phyloP scores from a whole-genome alignment of 2,888 invertebrate genomes.

The Tinea pellionella region DNA sequence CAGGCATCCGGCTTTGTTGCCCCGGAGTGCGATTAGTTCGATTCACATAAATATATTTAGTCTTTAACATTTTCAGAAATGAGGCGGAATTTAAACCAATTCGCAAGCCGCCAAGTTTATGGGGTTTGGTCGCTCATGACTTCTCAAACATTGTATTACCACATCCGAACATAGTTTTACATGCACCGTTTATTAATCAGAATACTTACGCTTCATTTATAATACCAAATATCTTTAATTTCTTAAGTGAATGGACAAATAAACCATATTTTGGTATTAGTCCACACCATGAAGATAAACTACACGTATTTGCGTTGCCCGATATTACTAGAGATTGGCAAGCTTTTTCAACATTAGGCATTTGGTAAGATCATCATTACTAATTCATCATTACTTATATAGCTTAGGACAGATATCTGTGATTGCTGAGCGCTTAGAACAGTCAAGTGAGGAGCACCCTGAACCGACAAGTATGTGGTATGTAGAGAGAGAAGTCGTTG shows the following conservation, averaged over 20 bases:
- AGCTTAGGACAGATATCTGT: too few relatives aligned
- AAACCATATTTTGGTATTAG: constrained; percentile 37
- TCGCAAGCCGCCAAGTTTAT: constrained; percentile 34
- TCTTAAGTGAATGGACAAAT: constrained; percentile 42
- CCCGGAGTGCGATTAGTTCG: too few relatives aligned
- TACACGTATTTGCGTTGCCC: constrained; percentile 45
- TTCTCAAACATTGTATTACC: constrained; percentile 39
- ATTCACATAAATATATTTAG: too few relatives aligned
- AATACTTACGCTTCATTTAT: constrained; percentile 36
- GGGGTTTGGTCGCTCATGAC: constrained; percentile 52
- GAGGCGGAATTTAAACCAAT: constrained; percentile 29
- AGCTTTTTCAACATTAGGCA: constrained; percentile 43
- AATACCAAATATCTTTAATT: constrained; percentile 34
- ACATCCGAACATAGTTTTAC: constrained; percentile 34
- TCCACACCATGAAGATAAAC: constrained; percentile 23
- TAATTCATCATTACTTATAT: neutral
- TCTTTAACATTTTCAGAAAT: neutral
- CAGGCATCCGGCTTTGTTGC: too few relatives aligned
- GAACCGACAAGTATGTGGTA: too few relatives aligned
- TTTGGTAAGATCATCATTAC: constrained; percentile 40
- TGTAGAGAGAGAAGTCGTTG: too few relatives aligned
- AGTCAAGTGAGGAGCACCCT: too few relatives aligned
- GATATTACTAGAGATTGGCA: constrained; percentile 47
- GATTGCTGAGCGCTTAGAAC: too few relatives aligned
- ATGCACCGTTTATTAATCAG: constrained; percentile 30